Percentiles rank a stretch among this genome's conserved stretches.
Evolutionary conservation across 2,888 invertebrate species (phyloP).

Genomic region (Caenorhabditis imperialis): DNA sequence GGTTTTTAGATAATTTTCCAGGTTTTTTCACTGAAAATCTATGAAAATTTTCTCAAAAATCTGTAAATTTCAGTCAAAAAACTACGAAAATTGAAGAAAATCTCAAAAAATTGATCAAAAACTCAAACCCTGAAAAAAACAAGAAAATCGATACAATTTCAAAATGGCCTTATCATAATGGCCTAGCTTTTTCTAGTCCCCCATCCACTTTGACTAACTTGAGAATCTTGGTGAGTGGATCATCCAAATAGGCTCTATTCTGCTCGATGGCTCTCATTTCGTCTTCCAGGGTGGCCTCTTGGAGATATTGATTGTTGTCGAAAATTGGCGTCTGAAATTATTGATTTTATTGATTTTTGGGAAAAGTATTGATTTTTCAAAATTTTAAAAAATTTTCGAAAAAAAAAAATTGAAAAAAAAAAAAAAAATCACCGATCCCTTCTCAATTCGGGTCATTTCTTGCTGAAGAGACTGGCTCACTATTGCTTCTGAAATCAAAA

Average conservation of each 20-base stretch:
- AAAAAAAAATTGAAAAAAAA: neutral
- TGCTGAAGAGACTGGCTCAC: constrained; percentile 44
- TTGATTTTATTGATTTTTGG: constrained; percentile 2
- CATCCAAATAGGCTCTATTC: constrained; percentile 26
- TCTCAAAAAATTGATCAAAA: too few relatives aligned
- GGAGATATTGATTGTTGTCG: constrained; percentile 13
- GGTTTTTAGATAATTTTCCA: too few relatives aligned
- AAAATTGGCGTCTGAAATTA: constrained; percentile 1
- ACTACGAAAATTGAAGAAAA: too few relatives aligned
- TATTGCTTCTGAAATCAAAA: constrained; percentile 39
- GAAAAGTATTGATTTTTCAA: too few relatives aligned
- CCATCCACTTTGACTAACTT: constrained; percentile 30
- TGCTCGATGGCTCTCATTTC: constrained; percentile 43
- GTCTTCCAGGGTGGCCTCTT: constrained; percentile 29
- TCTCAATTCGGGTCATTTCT: constrained; percentile 12
- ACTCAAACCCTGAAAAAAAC: too few relatives aligned
- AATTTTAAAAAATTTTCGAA: neutral
- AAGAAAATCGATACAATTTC: too few relatives aligned
- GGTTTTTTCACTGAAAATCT: too few relatives aligned
- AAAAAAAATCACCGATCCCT: constrained; percentile 4
- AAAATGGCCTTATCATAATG: too few relatives aligned
- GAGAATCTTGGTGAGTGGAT: constrained; percentile 52
- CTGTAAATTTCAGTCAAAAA: too few relatives aligned
- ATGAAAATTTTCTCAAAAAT: too few relatives aligned
- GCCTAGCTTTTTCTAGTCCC: too few relatives aligned